Conservation (phyloP, 2,113 vertebrate species). For the Xerus inauris region DNA sequence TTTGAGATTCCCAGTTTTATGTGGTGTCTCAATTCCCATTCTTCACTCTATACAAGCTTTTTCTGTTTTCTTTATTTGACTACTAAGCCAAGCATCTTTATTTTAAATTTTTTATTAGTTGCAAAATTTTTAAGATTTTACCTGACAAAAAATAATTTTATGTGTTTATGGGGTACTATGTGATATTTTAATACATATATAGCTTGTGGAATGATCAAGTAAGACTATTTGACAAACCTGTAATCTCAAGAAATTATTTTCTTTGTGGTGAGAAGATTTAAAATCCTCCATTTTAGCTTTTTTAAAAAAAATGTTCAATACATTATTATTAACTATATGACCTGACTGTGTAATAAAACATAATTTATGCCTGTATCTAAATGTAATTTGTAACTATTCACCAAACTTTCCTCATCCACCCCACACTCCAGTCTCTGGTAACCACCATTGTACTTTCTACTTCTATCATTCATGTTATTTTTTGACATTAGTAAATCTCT, state of each 20-base stretch:
- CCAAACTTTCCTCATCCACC: background rate
- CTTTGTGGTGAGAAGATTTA: background rate
- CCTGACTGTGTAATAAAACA: background rate
- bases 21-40: background rate
- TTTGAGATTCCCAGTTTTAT: background rate
- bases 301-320: background rate
- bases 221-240: background rate
- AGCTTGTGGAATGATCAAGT: background rate
- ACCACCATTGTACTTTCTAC: background rate
- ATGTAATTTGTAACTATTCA: background rate
- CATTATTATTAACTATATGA: background rate
- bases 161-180: background rate
- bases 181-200: background rate
- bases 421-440: background rate
- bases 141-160: background rate
- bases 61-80: background rate
- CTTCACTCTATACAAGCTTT: background rate
- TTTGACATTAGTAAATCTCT: background rate
- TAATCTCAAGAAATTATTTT: background rate
- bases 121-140: background rate
- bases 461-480: background rate
- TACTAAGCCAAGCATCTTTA: background rate
- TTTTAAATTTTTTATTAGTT: background rate
- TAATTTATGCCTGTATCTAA: background rate
- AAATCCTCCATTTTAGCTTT: background rate